Conservation (phyloP, 2,888 invertebrate species). For the Meandrusa payeni region DNA sequence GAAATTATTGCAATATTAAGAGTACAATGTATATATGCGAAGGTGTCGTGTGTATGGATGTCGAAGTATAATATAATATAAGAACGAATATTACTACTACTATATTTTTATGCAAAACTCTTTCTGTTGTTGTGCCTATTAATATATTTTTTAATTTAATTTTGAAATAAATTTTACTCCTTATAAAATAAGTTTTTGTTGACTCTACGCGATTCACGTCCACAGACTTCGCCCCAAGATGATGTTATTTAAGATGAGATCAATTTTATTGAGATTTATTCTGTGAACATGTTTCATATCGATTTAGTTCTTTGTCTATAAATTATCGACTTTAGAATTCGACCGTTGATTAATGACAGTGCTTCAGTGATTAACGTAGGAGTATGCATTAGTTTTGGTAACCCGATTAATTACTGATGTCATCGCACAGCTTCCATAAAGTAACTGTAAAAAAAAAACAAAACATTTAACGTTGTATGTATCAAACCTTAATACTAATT, state of each 20-base stretch:
- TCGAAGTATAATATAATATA: no score
- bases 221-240: constrained; percentile 51
- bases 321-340: constrained; percentile 50
- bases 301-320: constrained; percentile 59
- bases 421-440: background rate
- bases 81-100: no score
- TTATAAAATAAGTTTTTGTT: constrained; percentile 41
- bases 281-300: constrained; percentile 59
- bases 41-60: no score
- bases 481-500: no score
- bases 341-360: constrained; percentile 44
- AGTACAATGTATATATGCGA: no score
- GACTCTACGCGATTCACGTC: constrained; percentile 45
- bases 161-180: no score
- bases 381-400: constrained; percentile 12
- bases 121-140: no score
- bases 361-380: constrained; percentile 35
- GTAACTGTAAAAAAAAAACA: background rate
- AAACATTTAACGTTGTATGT: background rate
- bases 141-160: no score
- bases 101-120: no score
- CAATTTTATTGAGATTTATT: constrained; percentile 77
- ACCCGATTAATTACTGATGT: constrained; percentile 8
- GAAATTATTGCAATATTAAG: no score
- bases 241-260: constrained; percentile 75